Evolutionary conservation across 2,797 vertebrate species (phyloP), one percentile per base, ranked within the genome.

Genomic region (Vultur gryphus): DNA sequence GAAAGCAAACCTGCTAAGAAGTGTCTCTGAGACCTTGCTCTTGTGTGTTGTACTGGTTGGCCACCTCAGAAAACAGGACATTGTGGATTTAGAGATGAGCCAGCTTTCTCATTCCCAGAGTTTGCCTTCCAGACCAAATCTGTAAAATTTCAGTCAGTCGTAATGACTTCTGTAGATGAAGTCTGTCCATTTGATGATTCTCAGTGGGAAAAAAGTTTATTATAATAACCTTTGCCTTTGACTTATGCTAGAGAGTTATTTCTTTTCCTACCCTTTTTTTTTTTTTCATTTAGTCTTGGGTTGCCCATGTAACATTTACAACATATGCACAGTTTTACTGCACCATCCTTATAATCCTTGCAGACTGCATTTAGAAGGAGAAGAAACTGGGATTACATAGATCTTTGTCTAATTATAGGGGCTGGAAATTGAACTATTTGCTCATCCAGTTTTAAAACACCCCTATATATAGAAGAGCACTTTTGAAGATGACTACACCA

Each of bases 401-500:
- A 18, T 64, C 4, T 81, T 87, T 57, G 10, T 4, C 8, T 77
- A 31, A 23, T 28, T 70, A 35, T 4, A 64, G 18, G 9, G 39
- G n/a, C 16, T 43, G 25, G 13, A 83, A 51, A 66, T 49, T 43
- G 9, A 87, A 66, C 3, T 83, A 14, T 43, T 48, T 39, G 3
- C 31, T 83, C 7, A 26, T 35, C 21, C 35, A 66, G 10, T 72
- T 90, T 84, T 59, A 76, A 84, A 76, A 44, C 6, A 44, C 9
- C 1, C 5, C 3, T 11, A 19, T 7, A 44, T 9, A 37, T 1
- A 58, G 31, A 46, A 77, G 3, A 70, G 4, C 6, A 28, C 4
- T 82, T 90, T 61, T 82, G 31, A 82, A 87, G 35, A 75, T 10
- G 21, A 6, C 9, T 65, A 12, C 16, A 64, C 3, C 13, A 24